A percentile compares a stretch with the other conserved stretches of the same genome.
Evolutionary conservation across 2,888 invertebrate species (phyloP).

Genomic region (Zygogramma bicolorata): DNA sequence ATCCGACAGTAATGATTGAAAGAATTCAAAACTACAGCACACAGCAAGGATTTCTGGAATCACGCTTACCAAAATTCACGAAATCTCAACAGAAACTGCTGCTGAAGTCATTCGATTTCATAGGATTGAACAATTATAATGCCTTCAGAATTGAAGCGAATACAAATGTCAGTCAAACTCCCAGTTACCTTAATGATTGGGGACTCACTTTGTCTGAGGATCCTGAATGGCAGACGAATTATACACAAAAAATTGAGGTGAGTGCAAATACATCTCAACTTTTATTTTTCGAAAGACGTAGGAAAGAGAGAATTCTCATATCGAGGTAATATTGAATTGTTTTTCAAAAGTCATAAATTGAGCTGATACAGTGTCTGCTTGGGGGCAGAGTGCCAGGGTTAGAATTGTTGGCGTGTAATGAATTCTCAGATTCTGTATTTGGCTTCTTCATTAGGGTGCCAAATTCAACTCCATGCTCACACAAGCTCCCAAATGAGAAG

Average conservation of each 20-base stretch:
- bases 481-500: no score
- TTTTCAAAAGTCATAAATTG: no score
- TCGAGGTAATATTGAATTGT: no score
- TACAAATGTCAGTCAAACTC: slow-evolving; percentile 7
- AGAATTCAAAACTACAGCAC: slow-evolving; percentile 71
- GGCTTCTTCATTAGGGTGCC: no score
- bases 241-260: background rate
- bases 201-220: background rate
- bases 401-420: no score
- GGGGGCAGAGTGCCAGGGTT: no score
- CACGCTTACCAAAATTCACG: slow-evolving; percentile 74
- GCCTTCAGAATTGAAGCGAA: slow-evolving; percentile 67
- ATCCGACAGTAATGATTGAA: slow-evolving; percentile 74
- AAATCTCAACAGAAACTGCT: slow-evolving; percentile 71
- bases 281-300: no score
- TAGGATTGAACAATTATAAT: slow-evolving; percentile 82
- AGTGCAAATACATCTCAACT: background rate
- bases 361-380: no score
- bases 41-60: slow-evolving; percentile 66
- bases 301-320: no score
- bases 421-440: no score
- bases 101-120: slow-evolving; percentile 76
- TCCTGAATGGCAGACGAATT: slow-evolving; percentile 55
- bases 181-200: slow-evolving; percentile 55
- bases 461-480: no score